Conservation (phyloP, 2,113 vertebrate species). For the Ibidorhyncha struthersii region DNA sequence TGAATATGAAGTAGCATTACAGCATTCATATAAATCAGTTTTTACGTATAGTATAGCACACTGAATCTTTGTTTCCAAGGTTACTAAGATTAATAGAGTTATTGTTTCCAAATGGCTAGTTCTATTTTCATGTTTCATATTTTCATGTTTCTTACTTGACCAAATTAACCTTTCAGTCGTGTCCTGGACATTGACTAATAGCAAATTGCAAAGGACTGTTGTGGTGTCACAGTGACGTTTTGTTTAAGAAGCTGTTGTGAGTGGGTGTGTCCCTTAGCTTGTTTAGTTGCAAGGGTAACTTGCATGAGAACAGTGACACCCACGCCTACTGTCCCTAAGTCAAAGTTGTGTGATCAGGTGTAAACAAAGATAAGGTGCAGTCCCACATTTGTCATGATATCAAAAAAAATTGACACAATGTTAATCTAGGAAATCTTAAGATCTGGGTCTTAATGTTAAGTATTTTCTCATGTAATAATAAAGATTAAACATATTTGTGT, state of each 20-base stretch:
- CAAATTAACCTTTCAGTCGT: background rate
- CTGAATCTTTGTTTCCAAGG: background rate
- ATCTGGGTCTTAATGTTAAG: background rate
- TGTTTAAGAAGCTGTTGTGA: background rate
- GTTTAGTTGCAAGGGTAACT: background rate
- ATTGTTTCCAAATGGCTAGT: background rate
- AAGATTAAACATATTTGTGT: background rate
- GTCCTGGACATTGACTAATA: background rate
- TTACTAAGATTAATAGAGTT: background rate
- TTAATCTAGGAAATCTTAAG: background rate
- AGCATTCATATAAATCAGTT: background rate
- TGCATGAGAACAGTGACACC: background rate
- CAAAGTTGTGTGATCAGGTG: background rate
- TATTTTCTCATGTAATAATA: background rate
- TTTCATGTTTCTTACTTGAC: background rate
- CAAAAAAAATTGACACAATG: background rate
- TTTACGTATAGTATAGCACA: background rate
- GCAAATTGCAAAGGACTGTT: background rate
- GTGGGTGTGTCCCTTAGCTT: background rate
- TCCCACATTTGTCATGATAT: background rate
- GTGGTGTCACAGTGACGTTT: background rate
- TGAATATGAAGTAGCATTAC: background rate
- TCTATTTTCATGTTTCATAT: background rate
- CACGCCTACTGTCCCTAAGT: accelerated
- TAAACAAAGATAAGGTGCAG: background rate